phyloP scores from a whole-genome alignment of 2,797 vertebrate species.

The Mormyrops boulengeri region DNA sequence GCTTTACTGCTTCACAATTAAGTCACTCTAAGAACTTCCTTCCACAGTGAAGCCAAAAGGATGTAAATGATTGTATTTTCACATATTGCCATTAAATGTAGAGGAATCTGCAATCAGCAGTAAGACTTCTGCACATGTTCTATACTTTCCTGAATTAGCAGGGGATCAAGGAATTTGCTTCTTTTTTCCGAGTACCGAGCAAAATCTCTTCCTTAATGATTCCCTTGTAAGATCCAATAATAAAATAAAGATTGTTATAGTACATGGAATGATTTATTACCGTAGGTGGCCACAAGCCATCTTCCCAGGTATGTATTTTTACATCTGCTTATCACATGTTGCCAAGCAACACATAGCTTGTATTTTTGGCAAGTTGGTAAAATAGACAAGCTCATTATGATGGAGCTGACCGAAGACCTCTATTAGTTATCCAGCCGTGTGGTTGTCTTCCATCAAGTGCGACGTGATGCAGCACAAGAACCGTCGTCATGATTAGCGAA shows the following conservation, averaged over 20 bases:
- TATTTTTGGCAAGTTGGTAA: not conserved
- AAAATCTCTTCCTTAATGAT: not conserved
- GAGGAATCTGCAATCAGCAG: not conserved
- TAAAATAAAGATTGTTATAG: not conserved
- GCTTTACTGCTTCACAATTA: slow-evolving; percentile 5
- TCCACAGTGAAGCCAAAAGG: not conserved
- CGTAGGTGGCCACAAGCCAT: not conserved
- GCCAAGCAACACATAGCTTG: not conserved
- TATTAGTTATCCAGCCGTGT: not conserved
- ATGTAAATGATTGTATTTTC: not conserved
- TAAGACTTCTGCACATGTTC: not conserved
- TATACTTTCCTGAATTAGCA: not conserved
- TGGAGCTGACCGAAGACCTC: not conserved
- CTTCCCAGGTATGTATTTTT: not conserved
- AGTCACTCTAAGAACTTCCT: not conserved
- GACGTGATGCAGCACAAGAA: not conserved
- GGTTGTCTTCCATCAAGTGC: not conserved
- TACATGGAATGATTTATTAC: not conserved
- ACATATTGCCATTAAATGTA: not conserved
- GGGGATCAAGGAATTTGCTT: not conserved
- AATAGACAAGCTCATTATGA: not conserved
- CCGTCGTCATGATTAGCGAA: not conserved
- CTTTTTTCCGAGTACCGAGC: not conserved
- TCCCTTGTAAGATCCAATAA: not conserved
- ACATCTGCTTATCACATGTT: not conserved